Conservation (phyloP, 2,113 vertebrate species). For the Pomatostomus ruficeps region DNA sequence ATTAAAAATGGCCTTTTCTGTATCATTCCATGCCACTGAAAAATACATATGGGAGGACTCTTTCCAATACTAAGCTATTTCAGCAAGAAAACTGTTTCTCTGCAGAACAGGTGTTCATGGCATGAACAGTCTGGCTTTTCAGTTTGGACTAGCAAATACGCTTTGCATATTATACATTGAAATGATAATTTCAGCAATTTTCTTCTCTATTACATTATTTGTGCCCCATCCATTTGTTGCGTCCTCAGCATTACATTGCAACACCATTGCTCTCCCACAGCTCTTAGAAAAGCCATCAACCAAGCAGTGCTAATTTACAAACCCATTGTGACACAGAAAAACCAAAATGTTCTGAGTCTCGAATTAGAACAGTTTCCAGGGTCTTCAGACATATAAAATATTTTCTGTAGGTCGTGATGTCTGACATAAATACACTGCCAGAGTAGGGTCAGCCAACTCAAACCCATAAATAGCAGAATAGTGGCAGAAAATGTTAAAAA, state of each 20-base stretch:
- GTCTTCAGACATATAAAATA: constrained; percentile 54
- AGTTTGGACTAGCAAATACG: background rate
- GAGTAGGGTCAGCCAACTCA: constrained; percentile 47
- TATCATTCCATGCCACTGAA: background rate
- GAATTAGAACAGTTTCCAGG: constrained; percentile 4
- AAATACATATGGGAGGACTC: background rate
- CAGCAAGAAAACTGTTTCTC: background rate
- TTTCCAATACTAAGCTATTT: background rate
- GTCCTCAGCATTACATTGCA: background rate
- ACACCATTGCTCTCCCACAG: background rate
- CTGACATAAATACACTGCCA: constrained; percentile 38
- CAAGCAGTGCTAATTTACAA: background rate
- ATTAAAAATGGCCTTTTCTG: background rate
- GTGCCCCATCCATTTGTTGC: background rate
- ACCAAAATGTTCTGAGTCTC: background rate
- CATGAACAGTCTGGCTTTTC: background rate
- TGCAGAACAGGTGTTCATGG: background rate
- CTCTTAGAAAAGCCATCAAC: background rate
- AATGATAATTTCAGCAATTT: background rate
- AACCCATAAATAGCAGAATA: constrained; percentile 46
- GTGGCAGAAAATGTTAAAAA: constrained; percentile 49
- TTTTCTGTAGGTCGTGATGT: constrained; percentile 42
- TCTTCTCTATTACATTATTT: background rate
- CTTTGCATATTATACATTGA: background rate
- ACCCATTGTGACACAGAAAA: background rate